These are phyloP conservation scores for Piezodorus guildinii DNA, from an alignment of 1,140 invertebrate genomes.

Conservation along the genomic window DNA sequence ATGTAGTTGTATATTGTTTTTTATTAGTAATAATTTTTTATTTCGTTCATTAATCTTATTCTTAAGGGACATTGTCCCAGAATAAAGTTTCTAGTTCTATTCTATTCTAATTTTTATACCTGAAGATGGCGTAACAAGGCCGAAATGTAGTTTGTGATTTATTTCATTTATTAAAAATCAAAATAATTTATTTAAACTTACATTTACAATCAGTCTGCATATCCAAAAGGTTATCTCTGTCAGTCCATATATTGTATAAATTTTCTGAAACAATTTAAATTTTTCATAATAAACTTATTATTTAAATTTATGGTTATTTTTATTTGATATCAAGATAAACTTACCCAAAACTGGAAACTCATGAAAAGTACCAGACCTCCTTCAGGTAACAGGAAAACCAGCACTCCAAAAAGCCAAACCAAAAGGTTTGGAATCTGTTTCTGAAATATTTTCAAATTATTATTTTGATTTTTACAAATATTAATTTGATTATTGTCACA, in stretches of 20 bases:
- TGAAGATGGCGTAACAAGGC: no score
- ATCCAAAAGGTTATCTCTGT: conserved; percentile 31
- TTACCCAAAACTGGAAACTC: conserved; percentile 37
- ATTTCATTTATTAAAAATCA: no score
- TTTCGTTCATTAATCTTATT: no score
- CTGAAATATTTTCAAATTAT: conserved; percentile 27
- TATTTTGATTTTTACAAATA: no score
- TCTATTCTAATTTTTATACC: no score
- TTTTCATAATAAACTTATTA: no score
- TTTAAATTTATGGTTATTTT: not conserved
- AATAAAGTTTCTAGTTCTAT: no score
- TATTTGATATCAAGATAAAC: not conserved
- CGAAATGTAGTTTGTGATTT: no score
- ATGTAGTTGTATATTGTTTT: no score
- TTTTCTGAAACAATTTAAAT: conserved; percentile 25
- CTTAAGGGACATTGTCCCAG: no score
- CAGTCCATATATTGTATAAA: conserved; percentile 29
- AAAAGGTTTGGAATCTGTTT: conserved; percentile 32
- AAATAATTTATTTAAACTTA: conserved; percentile 16
- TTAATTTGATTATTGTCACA: no score
- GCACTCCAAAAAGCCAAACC: conserved; percentile 34
- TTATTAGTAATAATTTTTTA: no score
- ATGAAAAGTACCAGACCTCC: conserved; percentile 37
- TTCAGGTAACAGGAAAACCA: conserved; percentile 35
- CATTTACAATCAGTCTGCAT: conserved; percentile 28